Conservation (phyloP, 64 coral and sea anemone genomes). For the Stichodactyla helianthus region DNA sequence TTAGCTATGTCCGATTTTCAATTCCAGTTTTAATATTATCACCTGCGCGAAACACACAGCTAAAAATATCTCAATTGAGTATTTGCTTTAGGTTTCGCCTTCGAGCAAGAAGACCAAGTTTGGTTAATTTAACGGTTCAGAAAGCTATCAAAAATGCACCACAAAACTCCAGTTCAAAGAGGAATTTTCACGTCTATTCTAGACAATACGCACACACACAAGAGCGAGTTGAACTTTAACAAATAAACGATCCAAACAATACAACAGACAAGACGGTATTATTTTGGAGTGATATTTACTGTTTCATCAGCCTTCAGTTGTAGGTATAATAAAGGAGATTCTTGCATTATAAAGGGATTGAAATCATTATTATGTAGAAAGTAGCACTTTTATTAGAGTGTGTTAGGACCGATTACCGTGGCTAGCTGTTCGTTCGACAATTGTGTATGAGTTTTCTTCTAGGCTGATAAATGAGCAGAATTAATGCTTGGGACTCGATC, state of each 20-base stretch:
- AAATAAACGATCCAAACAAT: conserved; percentile 9
- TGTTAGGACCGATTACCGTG: too few species aligned
- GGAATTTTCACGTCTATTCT: neutral
- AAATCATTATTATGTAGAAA: neutral
- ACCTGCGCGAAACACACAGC: too few species aligned
- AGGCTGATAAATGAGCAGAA: conserved; percentile 1
- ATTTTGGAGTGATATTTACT: neutral
- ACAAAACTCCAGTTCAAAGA: neutral
- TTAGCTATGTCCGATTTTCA: neutral
- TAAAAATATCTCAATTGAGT: neutral
- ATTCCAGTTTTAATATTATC: neutral
- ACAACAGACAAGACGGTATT: neutral
- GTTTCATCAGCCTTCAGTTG: neutral
- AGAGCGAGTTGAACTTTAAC: conserved; percentile 22
- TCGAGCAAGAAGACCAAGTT: neutral
- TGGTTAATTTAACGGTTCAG: neutral
- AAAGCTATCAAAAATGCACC: neutral
- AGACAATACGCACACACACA: neutral
- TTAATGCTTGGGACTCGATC: neutral
- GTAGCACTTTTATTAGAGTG: too few species aligned
- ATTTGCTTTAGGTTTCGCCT: neutral
- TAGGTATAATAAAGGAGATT: neutral
- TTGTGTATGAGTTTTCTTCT: too few species aligned
- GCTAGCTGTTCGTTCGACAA: too few species aligned
- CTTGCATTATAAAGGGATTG: neutral